Evolutionary conservation across 2,113 vertebrate genomes (phyloP), one percentile per base, ranked within the genome.

Genomic region (Lucifuga dentata): DNA sequence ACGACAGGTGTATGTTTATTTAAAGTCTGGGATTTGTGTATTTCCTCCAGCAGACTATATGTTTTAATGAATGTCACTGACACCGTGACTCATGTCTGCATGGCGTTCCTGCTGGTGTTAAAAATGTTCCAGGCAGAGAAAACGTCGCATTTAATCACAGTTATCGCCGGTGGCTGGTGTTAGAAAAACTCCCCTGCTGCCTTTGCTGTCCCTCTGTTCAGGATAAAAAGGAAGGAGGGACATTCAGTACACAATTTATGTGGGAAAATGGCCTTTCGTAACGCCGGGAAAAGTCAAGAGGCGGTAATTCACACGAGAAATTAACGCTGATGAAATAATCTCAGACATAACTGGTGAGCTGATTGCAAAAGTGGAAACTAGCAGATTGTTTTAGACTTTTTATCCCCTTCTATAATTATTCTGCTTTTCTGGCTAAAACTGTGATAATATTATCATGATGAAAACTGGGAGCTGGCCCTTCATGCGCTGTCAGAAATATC

Each of bases 241-340:
- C 39, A 60, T 48, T 68, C 5, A 16, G 67, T 45, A 11, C 33
- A 57, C 76, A 63, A 83, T 80, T 85, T 73, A 87, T 78, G 71
- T 52, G 62, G 46, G 52, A 76, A 83, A 78, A 60, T 74, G 82
- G 51, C 73, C 82, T 80, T 85, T 83, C 64, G 64, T 85, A 83
- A 78, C 78, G 77, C 68, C 71, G 57, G 0, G n/a, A 87, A 87
- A 87, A 80, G 83, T 85, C 80, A 81, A 68, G 46, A 80, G 65
- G 76, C 72, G 59, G 45, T 73, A 83, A 81, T 80, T 87, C 82
- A 80, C 36, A 24, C 24, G 62, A 70, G 59, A 52, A 78, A 83
- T 78, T 71, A 83, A 57, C 1, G 9, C 29, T 19, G 64, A 53
- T 2, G 0, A 51, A 73, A 72, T 49, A 60, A 74, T 60, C 75